phyloP scores from a whole-genome alignment of 2,113 vertebrate species.

The Cheirogaleus medius region DNA sequence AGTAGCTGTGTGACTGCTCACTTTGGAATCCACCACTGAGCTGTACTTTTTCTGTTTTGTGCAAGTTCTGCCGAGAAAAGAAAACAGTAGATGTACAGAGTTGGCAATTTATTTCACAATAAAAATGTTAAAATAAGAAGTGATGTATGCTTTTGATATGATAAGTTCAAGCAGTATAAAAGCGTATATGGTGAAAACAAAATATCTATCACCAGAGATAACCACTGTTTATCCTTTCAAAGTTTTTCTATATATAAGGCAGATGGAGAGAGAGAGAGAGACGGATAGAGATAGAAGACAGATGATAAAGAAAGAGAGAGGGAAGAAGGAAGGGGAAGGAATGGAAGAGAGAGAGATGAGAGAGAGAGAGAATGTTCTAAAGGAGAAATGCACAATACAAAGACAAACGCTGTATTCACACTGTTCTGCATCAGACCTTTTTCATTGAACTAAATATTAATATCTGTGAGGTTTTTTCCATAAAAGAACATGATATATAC shows the following conservation, averaged over 20 bases:
- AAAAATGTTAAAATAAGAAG: neutral
- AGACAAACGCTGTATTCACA: neutral
- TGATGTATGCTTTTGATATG: neutral
- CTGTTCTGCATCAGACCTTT: neutral
- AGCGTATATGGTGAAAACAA: neutral
- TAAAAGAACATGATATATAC: neutral
- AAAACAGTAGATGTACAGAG: neutral
- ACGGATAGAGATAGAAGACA: neutral
- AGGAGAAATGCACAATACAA: neutral
- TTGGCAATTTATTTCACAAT: neutral
- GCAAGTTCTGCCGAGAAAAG: neutral
- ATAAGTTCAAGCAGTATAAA: neutral
- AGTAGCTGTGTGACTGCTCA: neutral
- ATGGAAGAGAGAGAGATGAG: neutral
- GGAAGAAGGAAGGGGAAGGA: neutral
- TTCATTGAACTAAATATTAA: neutral
- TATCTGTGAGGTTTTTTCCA: neutral
- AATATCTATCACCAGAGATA: neutral
- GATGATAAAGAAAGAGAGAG: neutral
- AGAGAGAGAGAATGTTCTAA: neutral
- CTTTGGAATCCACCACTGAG: neutral
- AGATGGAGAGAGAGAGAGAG: neutral
- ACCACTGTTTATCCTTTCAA: neutral
- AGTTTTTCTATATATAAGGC: neutral
- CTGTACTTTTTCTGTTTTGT: neutral